Base-by-base conservation (phyloP, 2,113 vertebrate species). In the Phalacrocorax brasilianus region DNA sequence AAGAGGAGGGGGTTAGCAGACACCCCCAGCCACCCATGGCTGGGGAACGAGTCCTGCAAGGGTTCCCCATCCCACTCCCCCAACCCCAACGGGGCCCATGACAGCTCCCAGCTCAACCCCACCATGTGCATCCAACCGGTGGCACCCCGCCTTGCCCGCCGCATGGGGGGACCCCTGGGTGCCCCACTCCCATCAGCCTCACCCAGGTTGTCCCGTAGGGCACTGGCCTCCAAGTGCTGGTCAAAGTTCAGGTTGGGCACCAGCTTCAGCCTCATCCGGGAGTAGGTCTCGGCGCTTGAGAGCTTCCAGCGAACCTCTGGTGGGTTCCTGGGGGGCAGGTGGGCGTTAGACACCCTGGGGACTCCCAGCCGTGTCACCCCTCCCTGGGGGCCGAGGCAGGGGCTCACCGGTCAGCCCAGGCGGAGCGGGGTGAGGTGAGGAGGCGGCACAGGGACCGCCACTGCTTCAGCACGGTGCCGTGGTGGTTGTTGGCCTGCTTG, bases 201-300 rank as follows among this genome's bases (percentile, higher is more conserved):
- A 99, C 99, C 99, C 95, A 99, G 98, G 89, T 99, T 99, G 98
- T 99, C 99, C 3, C 99, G 97, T 1, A 98, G 98, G n/a, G 99
- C 99, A 1, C 99, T 99, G 96, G 99, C 99, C 87, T 99, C 99
- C 50, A 74, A 59, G 93, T 99, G 99, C 8, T 98, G 89, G 93
- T 99, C 99, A 1, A 99, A 99, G 91, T 98, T 98, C 93, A 99
- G 98, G 97, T 99, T 99, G 91, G 99, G 99, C n/a, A 99, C 99
- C 73, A 99, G 98, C 96, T 99, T 99, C 74, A 99, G 97, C 44
- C 99, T 98, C 99, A 99, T 99, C 63, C 99, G 98, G 7, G 99
- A 99, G 93, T 99, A 99, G 1, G 99, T 99, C 97, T 99, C 99
- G 0, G 98, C 99, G 0, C 94, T 98, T 1, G 99, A 99, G 72